These are phyloP conservation scores for Fundulus diaphanus DNA, from an alignment of 2,797 vertebrate species.

Conservation along the genomic window DNA sequence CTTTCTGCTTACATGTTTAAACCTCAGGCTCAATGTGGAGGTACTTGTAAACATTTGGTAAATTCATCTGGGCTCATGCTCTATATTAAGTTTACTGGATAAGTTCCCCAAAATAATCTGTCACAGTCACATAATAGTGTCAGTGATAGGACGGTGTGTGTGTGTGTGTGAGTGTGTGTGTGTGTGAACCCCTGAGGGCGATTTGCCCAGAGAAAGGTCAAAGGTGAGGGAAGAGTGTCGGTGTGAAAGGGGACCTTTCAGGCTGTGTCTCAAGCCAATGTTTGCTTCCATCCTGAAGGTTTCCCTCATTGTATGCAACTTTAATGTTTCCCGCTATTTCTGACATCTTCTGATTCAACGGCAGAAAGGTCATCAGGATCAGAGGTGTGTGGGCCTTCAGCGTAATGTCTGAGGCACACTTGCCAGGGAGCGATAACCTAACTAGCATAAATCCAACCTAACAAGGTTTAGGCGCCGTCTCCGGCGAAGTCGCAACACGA, in stretches of 20 bases:
- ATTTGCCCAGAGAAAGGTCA: constrained; percentile 79
- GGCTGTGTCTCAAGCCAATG: constrained; percentile 63
- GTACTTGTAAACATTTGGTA: constrained; percentile 69
- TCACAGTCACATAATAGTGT: constrained; percentile 51
- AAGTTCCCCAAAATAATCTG: constrained; percentile 58
- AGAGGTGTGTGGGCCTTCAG: neutral
- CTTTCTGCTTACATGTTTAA: constrained; percentile 37
- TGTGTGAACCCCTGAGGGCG: constrained; percentile 60
- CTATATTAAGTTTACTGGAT: constrained; percentile 77
- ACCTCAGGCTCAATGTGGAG: constrained; percentile 22
- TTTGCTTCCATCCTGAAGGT: constrained; percentile 61
- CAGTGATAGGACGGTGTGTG: constrained; percentile 35
- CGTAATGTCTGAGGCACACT: neutral
- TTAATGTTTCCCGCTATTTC: neutral
- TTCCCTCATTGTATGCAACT: constrained; percentile 29
- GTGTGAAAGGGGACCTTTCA: constrained; percentile 75
- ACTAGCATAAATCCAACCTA: constrained; percentile 1
- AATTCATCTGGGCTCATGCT: constrained; percentile 62
- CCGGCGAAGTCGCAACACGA: constrained; percentile 1
- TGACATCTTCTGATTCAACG: neutral
- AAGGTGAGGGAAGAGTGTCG: constrained; percentile 76
- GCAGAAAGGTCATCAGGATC: neutral
- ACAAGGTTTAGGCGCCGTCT: constrained; percentile 5
- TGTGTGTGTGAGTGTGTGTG: constrained; percentile 28
- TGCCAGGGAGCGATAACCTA: neutral